Evolutionary conservation across 1,140 invertebrate species (phyloP).

Genomic region (Megalopta genalis): DNA sequence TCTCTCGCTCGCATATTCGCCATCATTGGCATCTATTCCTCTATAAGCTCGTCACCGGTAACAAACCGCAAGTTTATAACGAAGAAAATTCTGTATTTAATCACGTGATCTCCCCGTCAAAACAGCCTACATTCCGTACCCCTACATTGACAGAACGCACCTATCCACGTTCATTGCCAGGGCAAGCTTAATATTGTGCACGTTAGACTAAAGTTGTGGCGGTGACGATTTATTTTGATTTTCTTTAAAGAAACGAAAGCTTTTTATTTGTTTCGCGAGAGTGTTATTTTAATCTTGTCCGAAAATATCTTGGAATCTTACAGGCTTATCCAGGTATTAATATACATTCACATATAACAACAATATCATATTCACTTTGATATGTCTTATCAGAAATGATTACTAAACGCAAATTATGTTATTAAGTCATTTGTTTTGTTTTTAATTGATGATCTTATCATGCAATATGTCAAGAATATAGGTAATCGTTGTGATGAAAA

Average conservation of each 20-base stretch:
- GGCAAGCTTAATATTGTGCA: neutral
- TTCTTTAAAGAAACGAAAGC: neutral
- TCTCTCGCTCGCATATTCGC: neutral
- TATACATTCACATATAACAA: neutral
- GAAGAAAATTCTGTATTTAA: slow-evolving; percentile 57
- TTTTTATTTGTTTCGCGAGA: neutral
- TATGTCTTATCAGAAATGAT: neutral
- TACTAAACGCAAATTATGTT: neutral
- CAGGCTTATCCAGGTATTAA: neutral
- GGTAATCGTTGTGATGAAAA: slow-evolving; percentile 6
- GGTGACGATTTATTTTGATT: slow-evolving; percentile 2
- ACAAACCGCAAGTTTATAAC: neutral
- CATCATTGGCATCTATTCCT: neutral
- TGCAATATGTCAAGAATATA: neutral
- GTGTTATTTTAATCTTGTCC: neutral
- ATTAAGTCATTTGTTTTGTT: neutral
- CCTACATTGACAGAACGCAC: slow-evolving; percentile 14
- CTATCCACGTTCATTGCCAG: slow-evolving; percentile 30
- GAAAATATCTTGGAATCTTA: neutral
- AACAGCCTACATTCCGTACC: slow-evolving; percentile 83
- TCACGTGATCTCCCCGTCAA: slow-evolving; percentile 87
- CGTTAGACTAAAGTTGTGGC: neutral
- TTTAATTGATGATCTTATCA: neutral
- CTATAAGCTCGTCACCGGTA: neutral
- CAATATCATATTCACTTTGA: neutral